Evolutionary conservation across 2,797 vertebrate species (phyloP), one percentile per base, ranked within the genome.

Genomic region (Silurus lanzhouensis): DNA sequence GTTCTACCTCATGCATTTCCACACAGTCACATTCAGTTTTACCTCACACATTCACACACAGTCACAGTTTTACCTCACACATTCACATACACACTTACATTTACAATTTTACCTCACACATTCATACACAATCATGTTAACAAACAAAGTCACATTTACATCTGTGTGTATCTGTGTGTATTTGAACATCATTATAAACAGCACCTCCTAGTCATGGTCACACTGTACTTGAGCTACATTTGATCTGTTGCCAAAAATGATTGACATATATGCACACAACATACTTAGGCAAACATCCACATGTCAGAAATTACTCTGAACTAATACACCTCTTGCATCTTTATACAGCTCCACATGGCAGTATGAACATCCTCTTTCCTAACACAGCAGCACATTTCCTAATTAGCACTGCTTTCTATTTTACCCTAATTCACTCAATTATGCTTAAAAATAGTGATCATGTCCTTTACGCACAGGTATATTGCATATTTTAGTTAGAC

Each of bases 401-500:
- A n/a, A 78, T 7, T 7, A 63, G 61, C 58, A 63, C 38, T 46
- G 31, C 38, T 63, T 31, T 46, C 20, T 8, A 6, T 48, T 48
- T 60, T 58, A 58, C 9, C 52, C 7, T 76, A 57, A 58, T 8
- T 22, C 31, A 78, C 10, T 5, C 20, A 8, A 60, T 77, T 77
- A 55, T 38, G 10, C 22, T 61, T 44, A 22, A 78, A 76, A 78
- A 61, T 14, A 77, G 55, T 20, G 10, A 44, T 61, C 57, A 44
- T 78, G 27, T 9, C 27, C 75, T 60, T 60, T 61, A 38, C 60
- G 31, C 38, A 22, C 5, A 2, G 38, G 20, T 78, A 55, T 61
- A 38, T 78, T 60, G 57, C 75, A 78, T 78, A 78, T 77, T 60
- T 60, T 13, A 77, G 58, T 57, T n/a, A 22, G 20, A 78, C 76